These are phyloP conservation scores for Peromyscus nudipes DNA, from an alignment of 2,797 vertebrate genomes.

Conservation along the genomic window DNA sequence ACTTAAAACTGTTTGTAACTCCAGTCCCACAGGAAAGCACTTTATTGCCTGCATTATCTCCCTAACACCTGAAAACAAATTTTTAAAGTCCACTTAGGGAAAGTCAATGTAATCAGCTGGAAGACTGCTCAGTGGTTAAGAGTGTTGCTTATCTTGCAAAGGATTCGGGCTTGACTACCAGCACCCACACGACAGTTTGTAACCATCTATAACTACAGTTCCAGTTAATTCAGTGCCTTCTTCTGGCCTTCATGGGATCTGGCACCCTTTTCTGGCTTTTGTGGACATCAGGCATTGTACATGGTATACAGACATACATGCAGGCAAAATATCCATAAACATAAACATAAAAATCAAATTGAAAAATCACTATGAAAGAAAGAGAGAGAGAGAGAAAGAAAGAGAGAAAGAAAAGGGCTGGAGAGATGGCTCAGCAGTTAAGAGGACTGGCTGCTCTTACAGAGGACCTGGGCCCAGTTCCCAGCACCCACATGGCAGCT, in stretches of 20 bases:
- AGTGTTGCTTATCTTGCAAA: too few species aligned
- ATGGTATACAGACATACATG: neutral
- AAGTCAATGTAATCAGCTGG: too few species aligned
- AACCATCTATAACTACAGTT: too few species aligned
- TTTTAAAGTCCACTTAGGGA: too few species aligned
- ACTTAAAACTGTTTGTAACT: neutral
- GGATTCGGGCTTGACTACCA: too few species aligned
- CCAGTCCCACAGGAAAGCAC: neutral
- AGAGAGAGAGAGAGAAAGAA: neutral
- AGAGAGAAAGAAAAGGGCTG: neutral
- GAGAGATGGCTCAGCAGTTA: too few species aligned
- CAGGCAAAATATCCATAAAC: neutral
- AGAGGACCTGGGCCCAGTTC: neutral
- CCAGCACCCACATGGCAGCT: neutral
- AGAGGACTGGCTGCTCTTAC: neutral
- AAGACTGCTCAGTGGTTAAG: too few species aligned
- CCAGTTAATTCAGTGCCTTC: too few species aligned
- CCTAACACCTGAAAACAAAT: too few species aligned
- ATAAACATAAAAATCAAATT: neutral
- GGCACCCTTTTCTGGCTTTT: neutral
- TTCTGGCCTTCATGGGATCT: neutral
- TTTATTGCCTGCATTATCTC: too few species aligned
- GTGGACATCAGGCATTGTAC: neutral
- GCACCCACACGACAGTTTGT: too few species aligned
- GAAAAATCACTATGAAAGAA: neutral